Evolutionary conservation across 2,888 invertebrate genomes (phyloP), one percentile per base, ranked within the genome.

Genomic region (Glaucopsyche alexis): DNA sequence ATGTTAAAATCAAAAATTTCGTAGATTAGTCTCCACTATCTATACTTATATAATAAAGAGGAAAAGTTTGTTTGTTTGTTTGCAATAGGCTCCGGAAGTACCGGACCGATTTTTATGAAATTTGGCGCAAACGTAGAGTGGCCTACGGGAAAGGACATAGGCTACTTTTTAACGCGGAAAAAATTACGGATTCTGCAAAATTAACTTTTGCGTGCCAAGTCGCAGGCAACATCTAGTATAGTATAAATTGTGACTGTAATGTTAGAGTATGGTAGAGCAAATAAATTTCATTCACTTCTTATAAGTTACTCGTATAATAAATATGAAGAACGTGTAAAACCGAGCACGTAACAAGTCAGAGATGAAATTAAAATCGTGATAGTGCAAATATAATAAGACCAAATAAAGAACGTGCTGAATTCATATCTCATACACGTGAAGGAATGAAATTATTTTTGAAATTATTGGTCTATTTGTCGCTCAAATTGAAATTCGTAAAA

Each of bases 301-400:
- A 60, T 38, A 60, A 29, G 7, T 60, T 13, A 38, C 60, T 38
- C 13, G 29, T 29, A 38, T 38, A 38, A 60, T 60, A 60, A 60
- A 60, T 60, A 29, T 60, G 60, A 13, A 60, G 60, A 60, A 7
- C 60, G 60, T 38, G 60, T 60, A 13, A 60, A 38, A 11, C 29
- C 60, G 29, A 60, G 60, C 60, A 60, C 60, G 60, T 38, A 38
- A 29, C 29, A 29, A 60, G 8, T 60, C 29, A 7, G 60, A 38
- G 60, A 72, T 60, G 45, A 76, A 72, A 71, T 73, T 74, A 50
- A 74, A 73, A 66, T 42, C 71, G 71, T 72, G 71, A 71, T 71
- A 66, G 38, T 60, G 66, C 72, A 66, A 71, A 73, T 67, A 72
- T 72, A 74, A 75, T 69, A 74, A 74, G 76, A 77, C 1, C 47